These are phyloP conservation scores for Neodiprion pinetum DNA, from an alignment of 1,140 invertebrate genomes.

Conservation along the genomic window DNA sequence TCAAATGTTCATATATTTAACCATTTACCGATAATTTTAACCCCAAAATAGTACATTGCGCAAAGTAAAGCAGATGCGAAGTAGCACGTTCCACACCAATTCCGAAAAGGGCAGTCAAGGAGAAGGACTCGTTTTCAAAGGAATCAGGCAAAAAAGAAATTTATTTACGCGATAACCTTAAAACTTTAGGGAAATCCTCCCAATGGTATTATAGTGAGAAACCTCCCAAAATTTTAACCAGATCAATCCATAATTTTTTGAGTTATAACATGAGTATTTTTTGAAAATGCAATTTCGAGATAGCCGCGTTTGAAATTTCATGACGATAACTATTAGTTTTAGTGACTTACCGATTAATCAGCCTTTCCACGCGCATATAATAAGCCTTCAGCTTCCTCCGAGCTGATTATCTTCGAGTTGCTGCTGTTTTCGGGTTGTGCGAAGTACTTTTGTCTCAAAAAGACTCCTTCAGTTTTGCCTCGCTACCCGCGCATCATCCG, in stretches of 20 bases:
- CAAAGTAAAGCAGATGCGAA: too few relatives aligned
- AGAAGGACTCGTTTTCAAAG: too few relatives aligned
- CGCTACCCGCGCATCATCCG: too few relatives aligned
- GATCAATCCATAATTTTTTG: constrained; percentile 16
- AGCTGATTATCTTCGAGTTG: too few relatives aligned
- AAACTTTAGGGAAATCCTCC: constrained; percentile 18
- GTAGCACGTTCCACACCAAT: too few relatives aligned
- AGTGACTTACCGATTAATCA: constrained; percentile 12
- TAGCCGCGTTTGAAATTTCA: constrained; percentile 17
- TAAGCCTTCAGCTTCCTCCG: too few relatives aligned
- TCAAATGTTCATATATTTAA: constrained; percentile 8
- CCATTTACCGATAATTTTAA: constrained; percentile 18
- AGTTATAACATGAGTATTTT: constrained; percentile 17
- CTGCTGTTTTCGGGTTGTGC: too few relatives aligned
- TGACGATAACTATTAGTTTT: neutral
- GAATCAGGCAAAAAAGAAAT: neutral
- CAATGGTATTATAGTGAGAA: constrained; percentile 9
- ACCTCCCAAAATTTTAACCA: constrained; percentile 8
- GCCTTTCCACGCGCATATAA: neutral
- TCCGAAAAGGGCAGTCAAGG: too few relatives aligned
- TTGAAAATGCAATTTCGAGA: constrained; percentile 14
- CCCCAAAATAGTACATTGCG: constrained; percentile 3
- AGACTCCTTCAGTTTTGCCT: too few relatives aligned
- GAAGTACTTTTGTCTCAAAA: too few relatives aligned
- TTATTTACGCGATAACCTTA: constrained; percentile 15